A percentile compares a stretch with the other conserved stretches of the same genome.
Conservation (phyloP, 2,888 invertebrate species). For the Incurvaria masculella region DNA sequence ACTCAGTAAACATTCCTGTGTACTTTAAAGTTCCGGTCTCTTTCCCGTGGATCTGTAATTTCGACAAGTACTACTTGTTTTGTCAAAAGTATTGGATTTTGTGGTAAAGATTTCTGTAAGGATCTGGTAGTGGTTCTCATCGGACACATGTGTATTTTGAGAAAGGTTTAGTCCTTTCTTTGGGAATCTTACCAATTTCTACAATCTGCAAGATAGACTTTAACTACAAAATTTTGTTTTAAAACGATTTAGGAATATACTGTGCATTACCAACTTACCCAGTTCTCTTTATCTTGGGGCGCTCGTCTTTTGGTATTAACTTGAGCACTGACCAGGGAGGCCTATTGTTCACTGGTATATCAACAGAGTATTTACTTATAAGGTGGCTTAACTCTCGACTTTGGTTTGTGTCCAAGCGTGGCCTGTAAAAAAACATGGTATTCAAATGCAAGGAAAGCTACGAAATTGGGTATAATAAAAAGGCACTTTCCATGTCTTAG, state of each 20-base stretch:
- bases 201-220: background rate
- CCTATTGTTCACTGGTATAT: conserved; percentile 33
- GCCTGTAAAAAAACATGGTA: conserved; percentile 24
- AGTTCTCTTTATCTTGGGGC: conserved; percentile 33
- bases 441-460: too few relatives aligned
- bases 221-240: background rate
- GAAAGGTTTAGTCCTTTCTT: background rate
- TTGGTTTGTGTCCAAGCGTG: conserved; percentile 26
- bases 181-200: background rate
- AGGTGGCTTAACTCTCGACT: conserved; percentile 20
- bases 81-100: background rate
- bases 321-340: conserved; percentile 39
- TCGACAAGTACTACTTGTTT: too few relatives aligned
- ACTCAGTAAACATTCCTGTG: too few relatives aligned
- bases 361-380: conserved; percentile 27
- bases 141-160: background rate
- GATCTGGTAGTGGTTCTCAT: too few relatives aligned
- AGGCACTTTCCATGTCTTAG: too few relatives aligned
- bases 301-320: conserved; percentile 33
- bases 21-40: too few relatives aligned
- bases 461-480: too few relatives aligned
- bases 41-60: too few relatives aligned
- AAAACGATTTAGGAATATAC: background rate
- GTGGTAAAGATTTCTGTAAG: too few relatives aligned
- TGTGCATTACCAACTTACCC: conserved; percentile 23